Base-by-base conservation (phyloP, 2,113 vertebrate genomes). In the Microcebus tavaratra region DNA sequence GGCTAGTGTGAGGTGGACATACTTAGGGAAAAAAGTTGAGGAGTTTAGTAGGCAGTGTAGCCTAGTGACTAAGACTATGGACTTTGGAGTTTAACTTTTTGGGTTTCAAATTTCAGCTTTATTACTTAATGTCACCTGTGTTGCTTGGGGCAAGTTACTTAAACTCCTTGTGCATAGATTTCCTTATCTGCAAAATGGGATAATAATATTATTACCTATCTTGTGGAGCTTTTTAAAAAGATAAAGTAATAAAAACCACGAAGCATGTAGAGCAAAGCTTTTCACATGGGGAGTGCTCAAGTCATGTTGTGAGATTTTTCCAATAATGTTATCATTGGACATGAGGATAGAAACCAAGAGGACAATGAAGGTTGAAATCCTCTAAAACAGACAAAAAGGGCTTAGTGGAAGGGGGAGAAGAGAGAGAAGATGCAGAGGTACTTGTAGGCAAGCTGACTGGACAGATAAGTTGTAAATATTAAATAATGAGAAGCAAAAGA, bases 61-160 rank as follows among this genome's bases (percentile, higher is more conserved):
- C 3, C 68, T 59, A 39, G 34, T 57, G 31, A 65, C 7, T 63
- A 34, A 59, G 42, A 42, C n/a, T 93, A 20, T 34, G 25, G 34
- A 79, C 87, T 59, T 57, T 80, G 68, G 15, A 59, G 7, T 13
- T 31, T 45, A 72, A 79, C 15, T 6, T 89, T 65, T 36, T 14
- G 39, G 73, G 11, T 48, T 92, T 95, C 73, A 78, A 72, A 95
- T 90, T 94, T 90, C 39, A 85, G 25, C 78, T 63, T 91, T 63
- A 73, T 36, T 63, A 61, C 48, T 91, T 93, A 42, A 8, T 91
- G 17, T 61, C 59, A 61, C 45, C 31, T 87, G 5, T 36, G 18
- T 90, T 67, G 31, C 57, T 53, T 61, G 57, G 70, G 70, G n/a
- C 7, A 65, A 88, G 8, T 93, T 65, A 65, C 50, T 95, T 92